Evolutionary conservation across 2,888 invertebrate species (phyloP).

Genomic region (Coleophora deauratella): DNA sequence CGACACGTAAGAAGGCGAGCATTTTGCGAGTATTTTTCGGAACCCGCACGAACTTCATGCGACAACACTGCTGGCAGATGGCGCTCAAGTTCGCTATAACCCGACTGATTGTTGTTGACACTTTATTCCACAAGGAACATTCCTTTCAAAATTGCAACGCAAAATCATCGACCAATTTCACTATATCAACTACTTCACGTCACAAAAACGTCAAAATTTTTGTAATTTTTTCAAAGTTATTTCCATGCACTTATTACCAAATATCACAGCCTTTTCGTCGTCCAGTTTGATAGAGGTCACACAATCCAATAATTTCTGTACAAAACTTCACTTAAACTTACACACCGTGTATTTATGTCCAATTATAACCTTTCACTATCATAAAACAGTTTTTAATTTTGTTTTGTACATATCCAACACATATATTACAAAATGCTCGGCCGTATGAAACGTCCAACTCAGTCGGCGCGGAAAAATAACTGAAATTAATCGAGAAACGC

Average conservation of each 20-base stretch:
- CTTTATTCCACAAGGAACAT: too few species aligned
- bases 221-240: conserved; percentile 30
- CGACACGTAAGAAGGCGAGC: conserved; percentile 57
- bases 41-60: conserved; percentile 47
- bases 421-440: conserved; percentile 55
- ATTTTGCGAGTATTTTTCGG: conserved; percentile 48
- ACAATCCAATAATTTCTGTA: conserved; percentile 19
- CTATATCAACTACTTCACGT: conserved; percentile 47
- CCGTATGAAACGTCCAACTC: conserved; percentile 41
- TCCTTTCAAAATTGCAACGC: conserved; percentile 12
- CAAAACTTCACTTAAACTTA: conserved; percentile 49
- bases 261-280: conserved; percentile 46
- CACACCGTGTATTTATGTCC: conserved; percentile 42
- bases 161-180: conserved; percentile 33
- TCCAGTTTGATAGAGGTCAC: conserved; percentile 16
- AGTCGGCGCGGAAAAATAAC: conserved; percentile 61
- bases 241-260: conserved; percentile 27
- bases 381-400: conserved; percentile 34
- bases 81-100: conserved; percentile 40
- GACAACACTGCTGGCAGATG: conserved; percentile 40
- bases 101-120: conserved; percentile 18
- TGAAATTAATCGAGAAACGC: conserved; percentile 63
- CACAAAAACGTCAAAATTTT: conserved; percentile 52
- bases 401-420: conserved; percentile 31
- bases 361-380: conserved; percentile 41